Evolutionary conservation across 2,888 invertebrate genomes (phyloP).

Genomic region (Isoperla grammatica): DNA sequence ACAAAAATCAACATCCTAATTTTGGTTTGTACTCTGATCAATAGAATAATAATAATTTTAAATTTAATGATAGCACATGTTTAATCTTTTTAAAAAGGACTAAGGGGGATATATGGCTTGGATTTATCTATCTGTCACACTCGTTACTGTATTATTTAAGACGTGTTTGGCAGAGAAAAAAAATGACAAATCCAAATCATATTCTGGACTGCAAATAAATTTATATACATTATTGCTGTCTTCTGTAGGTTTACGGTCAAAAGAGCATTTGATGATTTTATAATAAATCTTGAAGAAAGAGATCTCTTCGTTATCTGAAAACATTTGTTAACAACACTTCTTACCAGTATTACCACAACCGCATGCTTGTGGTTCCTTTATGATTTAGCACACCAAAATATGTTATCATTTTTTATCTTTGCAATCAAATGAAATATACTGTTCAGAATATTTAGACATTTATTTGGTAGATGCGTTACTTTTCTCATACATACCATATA

Average conservation of each 20-base stretch:
- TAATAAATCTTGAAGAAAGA: slow-evolving; percentile 32
- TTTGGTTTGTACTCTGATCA: slow-evolving; percentile 9
- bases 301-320: slow-evolving; percentile 10
- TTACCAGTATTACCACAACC: background rate
- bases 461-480: too few relatives aligned
- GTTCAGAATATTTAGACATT: too few relatives aligned
- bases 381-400: too few relatives aligned
- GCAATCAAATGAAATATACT: too few relatives aligned
- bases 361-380: too few relatives aligned
- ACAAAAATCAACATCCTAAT: slow-evolving; percentile 3
- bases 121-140: slow-evolving; percentile 16
- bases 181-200: background rate
- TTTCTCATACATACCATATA: too few relatives aligned
- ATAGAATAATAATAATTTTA: background rate
- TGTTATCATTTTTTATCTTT: too few relatives aligned
- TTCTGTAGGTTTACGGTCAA: slow-evolving; percentile 31
- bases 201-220: slow-evolving; percentile 21
- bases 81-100: slow-evolving; percentile 20
- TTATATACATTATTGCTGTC: slow-evolving; percentile 30
- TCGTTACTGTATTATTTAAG: slow-evolving; percentile 16
- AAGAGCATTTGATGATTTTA: slow-evolving; percentile 33
- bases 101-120: slow-evolving; percentile 18
- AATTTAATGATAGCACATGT: too few relatives aligned
- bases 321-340: slow-evolving; percentile 3
- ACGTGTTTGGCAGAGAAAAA: slow-evolving; percentile 2